Base-by-base conservation (phyloP, 2,797 vertebrate genomes). In the Adelosebastes latens region DNA sequence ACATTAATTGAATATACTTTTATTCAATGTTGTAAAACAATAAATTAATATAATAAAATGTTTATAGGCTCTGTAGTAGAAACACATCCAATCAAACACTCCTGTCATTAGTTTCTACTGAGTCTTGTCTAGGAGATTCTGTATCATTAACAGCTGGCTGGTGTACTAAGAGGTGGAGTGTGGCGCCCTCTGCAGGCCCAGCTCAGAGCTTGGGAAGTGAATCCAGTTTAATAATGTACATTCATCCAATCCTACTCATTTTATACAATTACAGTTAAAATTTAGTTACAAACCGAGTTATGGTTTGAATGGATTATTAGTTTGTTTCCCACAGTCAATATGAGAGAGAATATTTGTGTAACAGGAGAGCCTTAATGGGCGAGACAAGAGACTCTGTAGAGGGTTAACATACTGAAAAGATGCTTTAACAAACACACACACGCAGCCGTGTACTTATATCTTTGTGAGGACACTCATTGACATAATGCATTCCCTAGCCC, bases 111-210 rank as follows among this genome's bases (percentile, higher is more conserved):
- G 8, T n/a, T 53, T 22, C 20, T 53, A n/a, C 49, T 22, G 20
- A 53, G 49, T 53, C 20, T n/a, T 53, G 9, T n/a, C 20, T n/a
- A 53, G 20, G 20, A 22, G 59, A n/a, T 1, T 13, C 55, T 55
- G 42, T 3, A 12, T 27, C 42, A 56, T 4, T 7, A 53, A 69
- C 39, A 39, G 27, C 55, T 34, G 18, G 4, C 29, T 1, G 2
- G 5, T n/a, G 5, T 4, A 6, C 49, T 63, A 0, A 39, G 46
- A 24, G 2, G 0, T 77, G 80, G 63, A 63, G 55, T 59, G 73
- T 79, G 77, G 74, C 58, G 74, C 87, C 81, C 70, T 46, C 87
- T 86, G 77, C 58, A 75, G 89, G 68, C 39, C 39, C 39, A 42
- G 39, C 4, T 12, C 9, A 29, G 29, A 36, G 18, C 18, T 22